A percentile compares a stretch with the other conserved stretches of the same genome.
These are phyloP conservation scores for Odontesthes bonariensis DNA, from an alignment of 2,113 vertebrate species.

Conservation along the genomic window DNA sequence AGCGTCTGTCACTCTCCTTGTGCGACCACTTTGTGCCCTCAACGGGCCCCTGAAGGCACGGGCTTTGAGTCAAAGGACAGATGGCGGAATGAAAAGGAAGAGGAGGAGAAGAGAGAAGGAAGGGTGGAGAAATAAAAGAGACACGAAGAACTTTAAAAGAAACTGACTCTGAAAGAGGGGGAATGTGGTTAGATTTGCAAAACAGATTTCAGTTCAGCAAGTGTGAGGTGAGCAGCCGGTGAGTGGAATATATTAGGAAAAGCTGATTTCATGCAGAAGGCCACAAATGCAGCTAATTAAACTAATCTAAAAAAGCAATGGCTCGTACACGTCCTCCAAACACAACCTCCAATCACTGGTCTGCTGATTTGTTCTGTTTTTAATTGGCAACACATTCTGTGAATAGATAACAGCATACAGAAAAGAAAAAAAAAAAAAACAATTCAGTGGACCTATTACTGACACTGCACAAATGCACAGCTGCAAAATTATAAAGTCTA, in stretches of 20 bases:
- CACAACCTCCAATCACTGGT: neutral
- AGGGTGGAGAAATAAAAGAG: conserved; percentile 12
- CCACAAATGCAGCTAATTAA: conserved; percentile 9
- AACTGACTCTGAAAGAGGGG: neutral
- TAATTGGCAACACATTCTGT: neutral
- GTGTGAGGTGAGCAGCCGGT: neutral
- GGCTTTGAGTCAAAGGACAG: conserved; percentile 35
- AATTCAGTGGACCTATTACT: neutral
- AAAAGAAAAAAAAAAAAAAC: too few relatives aligned
- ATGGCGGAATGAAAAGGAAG: conserved; percentile 33
- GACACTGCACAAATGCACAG: neutral
- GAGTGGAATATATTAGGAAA: neutral
- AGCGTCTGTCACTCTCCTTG: conserved; percentile 18
- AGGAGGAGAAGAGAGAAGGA: neutral
- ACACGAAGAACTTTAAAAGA: neutral
- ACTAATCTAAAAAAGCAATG: neutral
- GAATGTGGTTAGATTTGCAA: neutral
- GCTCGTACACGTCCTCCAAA: neutral
- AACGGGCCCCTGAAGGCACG: conserved; percentile 3
- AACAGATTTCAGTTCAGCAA: neutral
- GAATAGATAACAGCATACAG: neutral
- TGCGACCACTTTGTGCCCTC: conserved; percentile 38
- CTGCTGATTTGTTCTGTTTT: conserved; percentile 1
- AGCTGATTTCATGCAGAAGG: neutral
- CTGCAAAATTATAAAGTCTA: neutral